Evolutionary conservation across 2,797 vertebrate species (phyloP).

Genomic region (Meriones psammophilus): DNA sequence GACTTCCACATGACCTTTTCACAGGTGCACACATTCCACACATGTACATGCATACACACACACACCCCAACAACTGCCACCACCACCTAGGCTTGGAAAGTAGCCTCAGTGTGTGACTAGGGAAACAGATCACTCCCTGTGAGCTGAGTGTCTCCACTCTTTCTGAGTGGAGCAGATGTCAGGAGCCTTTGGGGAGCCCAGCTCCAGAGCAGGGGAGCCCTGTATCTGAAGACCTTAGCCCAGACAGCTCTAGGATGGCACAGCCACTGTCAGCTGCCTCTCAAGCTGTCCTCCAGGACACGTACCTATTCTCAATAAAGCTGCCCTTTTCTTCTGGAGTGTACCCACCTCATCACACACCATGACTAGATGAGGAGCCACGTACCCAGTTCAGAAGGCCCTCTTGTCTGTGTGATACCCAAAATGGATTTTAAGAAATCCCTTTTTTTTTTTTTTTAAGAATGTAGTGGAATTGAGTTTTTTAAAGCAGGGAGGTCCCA

Average conservation of each 20-base stretch:
- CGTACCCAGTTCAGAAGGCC: fast-evolving
- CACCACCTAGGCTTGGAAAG: not conserved
- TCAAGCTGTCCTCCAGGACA: not conserved
- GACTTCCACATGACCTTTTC: not conserved
- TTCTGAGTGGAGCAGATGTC: not conserved
- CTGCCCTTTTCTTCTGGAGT: not conserved
- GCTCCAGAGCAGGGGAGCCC: slow-evolving; percentile 8
- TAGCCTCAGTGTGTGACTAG: not conserved
- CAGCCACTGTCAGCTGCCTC: not conserved
- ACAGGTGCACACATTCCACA: not conserved
- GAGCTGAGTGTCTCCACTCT: slow-evolving; percentile 24
- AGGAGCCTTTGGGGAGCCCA: not conserved
- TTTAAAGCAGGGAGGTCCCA: not conserved
- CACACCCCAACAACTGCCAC: not conserved
- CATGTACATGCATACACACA: too few species aligned
- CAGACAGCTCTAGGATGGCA: not conserved
- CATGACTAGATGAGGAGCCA: not conserved
- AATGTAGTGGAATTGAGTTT: not conserved
- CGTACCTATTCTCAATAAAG: not conserved
- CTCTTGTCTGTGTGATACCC: not conserved
- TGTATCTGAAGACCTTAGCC: not conserved
- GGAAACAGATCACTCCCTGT: not conserved
- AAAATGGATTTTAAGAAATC: not conserved
- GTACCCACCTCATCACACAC: not conserved
- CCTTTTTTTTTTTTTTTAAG: not conserved